Evolutionary conservation across 1,140 invertebrate species (phyloP).

Genomic region (Drosophila watanabei): DNA sequence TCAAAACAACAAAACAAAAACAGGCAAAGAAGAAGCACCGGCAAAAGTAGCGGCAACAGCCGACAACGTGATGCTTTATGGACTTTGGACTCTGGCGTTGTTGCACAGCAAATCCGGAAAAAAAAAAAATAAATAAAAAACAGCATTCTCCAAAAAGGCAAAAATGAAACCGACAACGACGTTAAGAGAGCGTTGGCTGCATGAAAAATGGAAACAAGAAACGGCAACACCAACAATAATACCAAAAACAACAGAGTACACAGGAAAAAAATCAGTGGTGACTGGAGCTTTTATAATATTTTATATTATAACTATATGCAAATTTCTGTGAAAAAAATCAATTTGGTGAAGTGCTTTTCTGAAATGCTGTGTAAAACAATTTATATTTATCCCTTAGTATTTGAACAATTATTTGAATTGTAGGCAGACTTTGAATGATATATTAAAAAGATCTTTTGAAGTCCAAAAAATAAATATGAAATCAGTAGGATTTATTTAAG

Average conservation of each 20-base stretch:
- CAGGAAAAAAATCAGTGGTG: slow-evolving; percentile 3
- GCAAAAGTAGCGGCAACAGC: slow-evolving; percentile 35
- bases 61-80: slow-evolving; percentile 76
- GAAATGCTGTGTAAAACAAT: not conserved
- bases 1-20: slow-evolving; percentile 59
- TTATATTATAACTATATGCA: too few species aligned
- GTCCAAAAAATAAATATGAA: too few species aligned
- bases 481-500: not conserved
- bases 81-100: slow-evolving; percentile 68
- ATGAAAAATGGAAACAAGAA: slow-evolving; percentile 78
- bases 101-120: slow-evolving; percentile 35
- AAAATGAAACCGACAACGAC: slow-evolving; percentile 59
- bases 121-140: slow-evolving; percentile 40
- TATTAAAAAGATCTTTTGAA: too few species aligned
- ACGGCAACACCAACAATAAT: slow-evolving; percentile 46
- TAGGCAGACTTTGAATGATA: too few species aligned
- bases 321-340: not conserved
- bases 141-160: slow-evolving; percentile 71
- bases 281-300: not conserved
- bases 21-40: slow-evolving; percentile 27
- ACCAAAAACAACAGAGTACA: slow-evolving; percentile 23
- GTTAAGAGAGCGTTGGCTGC: slow-evolving; percentile 48
- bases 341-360: not conserved
- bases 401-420: too few species aligned
- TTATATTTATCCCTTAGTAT: too few species aligned